Evolutionary conservation across 2,888 invertebrate species (phyloP), one percentile per base, ranked within the genome.

Genomic region (Sinelater perroti): DNA sequence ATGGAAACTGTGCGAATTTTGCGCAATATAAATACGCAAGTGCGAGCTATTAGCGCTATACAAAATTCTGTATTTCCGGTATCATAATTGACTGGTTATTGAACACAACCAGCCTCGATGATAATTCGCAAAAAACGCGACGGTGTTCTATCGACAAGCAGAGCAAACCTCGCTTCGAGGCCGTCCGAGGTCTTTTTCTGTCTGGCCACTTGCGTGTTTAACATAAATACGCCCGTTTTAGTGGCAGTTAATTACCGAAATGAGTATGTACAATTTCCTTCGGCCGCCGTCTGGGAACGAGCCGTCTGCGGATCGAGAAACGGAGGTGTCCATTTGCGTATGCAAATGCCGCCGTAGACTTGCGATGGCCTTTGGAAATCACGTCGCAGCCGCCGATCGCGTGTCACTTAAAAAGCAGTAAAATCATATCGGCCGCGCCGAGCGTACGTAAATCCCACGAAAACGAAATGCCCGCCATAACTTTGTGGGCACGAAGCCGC

Each of bases 341-440:
- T n/a, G n/a, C n/a, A n/a, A n/a, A n/a, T 46, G 20, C 8, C 21
- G 35, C 6, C 31, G 18, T 20, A 40, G 49, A 55, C 21, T 35
- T 45, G 36, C 46, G 33, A 44, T 45, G 33, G 33, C 35, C 35
- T 50, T 50, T 56, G 35, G 44, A 42, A 50, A 56, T 42, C 50
- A 56, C 50, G 42, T 50, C 20, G 20, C 26, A 50, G 42, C 35
- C 35, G 36, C 26, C 42, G 26, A 56, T 56, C 45, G 51, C 51
- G 56, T 56, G 56, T 56, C 50, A 38, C 50, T 49, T 49, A 49
- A 45, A 55, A 55, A 40, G 40, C 47, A 49, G 40, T 56, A 49
- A 56, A 56, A 47, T 28, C 56, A 56, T 56, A 56, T 56, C 50
- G 45, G 45, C 38, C 13, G 16, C 30, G 30, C 40, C 35, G 49